These are phyloP conservation scores for Samia ricini DNA, from an alignment of 1,140 invertebrate genomes.

Conservation along the genomic window DNA sequence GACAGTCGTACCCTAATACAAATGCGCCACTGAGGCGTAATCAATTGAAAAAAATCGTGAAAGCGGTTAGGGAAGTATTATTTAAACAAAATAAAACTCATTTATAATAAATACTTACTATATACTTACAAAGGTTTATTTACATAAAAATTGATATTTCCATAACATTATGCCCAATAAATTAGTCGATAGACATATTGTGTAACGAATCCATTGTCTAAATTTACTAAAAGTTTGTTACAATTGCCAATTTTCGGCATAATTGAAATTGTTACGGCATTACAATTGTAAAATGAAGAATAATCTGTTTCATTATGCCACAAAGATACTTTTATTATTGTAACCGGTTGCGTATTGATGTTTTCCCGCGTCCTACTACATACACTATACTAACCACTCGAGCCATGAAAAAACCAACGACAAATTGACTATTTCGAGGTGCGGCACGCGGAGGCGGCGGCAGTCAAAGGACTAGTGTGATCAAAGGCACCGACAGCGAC, in stretches of 20 bases:
- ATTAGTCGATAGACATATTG: too few relatives aligned
- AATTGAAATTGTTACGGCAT: not conserved
- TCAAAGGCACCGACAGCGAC: slow-evolving; percentile 71
- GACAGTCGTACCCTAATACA: too few relatives aligned
- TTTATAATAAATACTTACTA: too few relatives aligned
- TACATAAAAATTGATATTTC: too few relatives aligned
- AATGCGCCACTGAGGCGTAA: too few relatives aligned
- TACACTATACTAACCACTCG: not conserved
- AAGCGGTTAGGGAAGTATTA: too few relatives aligned
- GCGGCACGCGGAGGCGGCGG: slow-evolving; percentile 67
- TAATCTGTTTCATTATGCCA: not conserved
- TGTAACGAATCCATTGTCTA: too few relatives aligned
- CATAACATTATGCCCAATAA: too few relatives aligned
- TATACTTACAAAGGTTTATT: too few relatives aligned
- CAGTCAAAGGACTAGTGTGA: slow-evolving; percentile 67
- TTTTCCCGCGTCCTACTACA: not conserved
- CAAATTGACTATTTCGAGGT: slow-evolving; percentile 72
- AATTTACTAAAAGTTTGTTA: too few relatives aligned
- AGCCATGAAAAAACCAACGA: slow-evolving; percentile 51
- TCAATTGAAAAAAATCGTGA: too few relatives aligned
- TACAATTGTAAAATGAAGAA: not conserved
- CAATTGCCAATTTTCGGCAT: not conserved
- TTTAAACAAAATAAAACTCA: too few relatives aligned
- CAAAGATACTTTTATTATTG: not conserved
- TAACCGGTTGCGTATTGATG: not conserved